Evolutionary conservation across 2,113 vertebrate species (phyloP).

Genomic region (Rattus rattus): DNA sequence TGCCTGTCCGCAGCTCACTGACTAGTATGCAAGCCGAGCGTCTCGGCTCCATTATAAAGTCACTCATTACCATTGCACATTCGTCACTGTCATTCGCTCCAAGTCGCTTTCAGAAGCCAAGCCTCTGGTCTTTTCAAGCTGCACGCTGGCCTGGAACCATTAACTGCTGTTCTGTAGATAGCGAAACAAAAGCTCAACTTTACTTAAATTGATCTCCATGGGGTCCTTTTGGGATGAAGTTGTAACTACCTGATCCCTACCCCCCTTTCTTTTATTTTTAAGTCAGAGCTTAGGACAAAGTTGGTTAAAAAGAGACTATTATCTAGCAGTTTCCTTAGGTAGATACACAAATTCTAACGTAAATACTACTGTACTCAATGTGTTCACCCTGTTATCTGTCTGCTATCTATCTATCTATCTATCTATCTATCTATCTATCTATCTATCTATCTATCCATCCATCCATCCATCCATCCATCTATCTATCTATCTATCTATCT

Average conservation of each 20-base stretch:
- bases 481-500: too few relatives aligned
- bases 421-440: background rate
- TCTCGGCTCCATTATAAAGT: constrained; percentile 23
- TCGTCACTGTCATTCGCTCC: constrained; percentile 48
- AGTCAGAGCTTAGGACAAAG: background rate
- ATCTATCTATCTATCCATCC: background rate
- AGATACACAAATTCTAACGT: background rate
- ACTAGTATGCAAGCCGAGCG: background rate
- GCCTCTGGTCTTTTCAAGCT: constrained; percentile 37
- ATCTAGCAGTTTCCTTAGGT: background rate
- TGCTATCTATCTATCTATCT: too few relatives aligned
- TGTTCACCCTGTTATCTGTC: background rate
- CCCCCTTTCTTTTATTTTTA: background rate
- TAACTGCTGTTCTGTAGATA: background rate
- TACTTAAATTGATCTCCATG: background rate
- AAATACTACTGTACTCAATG: background rate
- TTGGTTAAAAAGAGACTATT: background rate
- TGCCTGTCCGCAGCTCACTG: background rate
- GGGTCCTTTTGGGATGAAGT: background rate
- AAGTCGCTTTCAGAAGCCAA: background rate
- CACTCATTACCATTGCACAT: constrained; percentile 58
- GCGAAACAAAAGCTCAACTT: background rate
- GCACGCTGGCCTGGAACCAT: background rate
- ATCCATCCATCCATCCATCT: too few relatives aligned
- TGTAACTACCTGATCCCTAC: background rate